Percentiles rank a stretch among this genome's conserved stretches.
phyloP scores from a whole-genome alignment of 2,888 invertebrate genomes.

The Pegoplata infirma region DNA sequence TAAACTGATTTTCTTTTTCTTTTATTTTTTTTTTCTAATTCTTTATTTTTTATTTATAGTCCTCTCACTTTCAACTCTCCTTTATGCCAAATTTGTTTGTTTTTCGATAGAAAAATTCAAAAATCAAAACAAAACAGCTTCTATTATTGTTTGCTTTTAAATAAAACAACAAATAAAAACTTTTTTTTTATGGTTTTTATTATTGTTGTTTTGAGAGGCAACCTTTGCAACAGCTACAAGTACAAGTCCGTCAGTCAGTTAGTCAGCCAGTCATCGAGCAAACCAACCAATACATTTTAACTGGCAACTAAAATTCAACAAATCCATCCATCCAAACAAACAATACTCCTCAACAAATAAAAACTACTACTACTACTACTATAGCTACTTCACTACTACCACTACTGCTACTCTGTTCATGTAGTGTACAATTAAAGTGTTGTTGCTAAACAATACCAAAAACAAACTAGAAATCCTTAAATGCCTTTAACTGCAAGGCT shows the following conservation, averaged over 20 bases:
- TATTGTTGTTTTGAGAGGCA: slow-evolving; percentile 9
- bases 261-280: slow-evolving; percentile 4
- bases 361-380: not conserved
- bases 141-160: slow-evolving; percentile 24
- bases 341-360: slow-evolving; percentile 20
- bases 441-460: slow-evolving; percentile 7
- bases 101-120: not conserved
- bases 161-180: not conserved
- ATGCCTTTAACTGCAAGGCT: slow-evolving; percentile 57
- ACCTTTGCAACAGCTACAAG: slow-evolving; percentile 16
- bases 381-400: not conserved
- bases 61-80: slow-evolving; percentile 18
- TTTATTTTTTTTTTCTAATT: slow-evolving; percentile 26
- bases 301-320: slow-evolving; percentile 15
- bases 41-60: slow-evolving; percentile 42
- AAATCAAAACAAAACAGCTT: slow-evolving; percentile 21
- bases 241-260: no score
- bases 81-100: not conserved
- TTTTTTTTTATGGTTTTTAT: slow-evolving; percentile 7
- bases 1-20: slow-evolving; percentile 2
- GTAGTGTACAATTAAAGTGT: slow-evolving; percentile 2
- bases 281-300: not conserved
- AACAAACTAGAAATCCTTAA: slow-evolving; percentile 49
- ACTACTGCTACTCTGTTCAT: slow-evolving; percentile 1
- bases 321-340: slow-evolving; percentile 26